Percentiles rank a stretch among this genome's conserved stretches.
phyloP scores from a whole-genome alignment of 2,797 vertebrate genomes.

The Tapirus indicus region DNA sequence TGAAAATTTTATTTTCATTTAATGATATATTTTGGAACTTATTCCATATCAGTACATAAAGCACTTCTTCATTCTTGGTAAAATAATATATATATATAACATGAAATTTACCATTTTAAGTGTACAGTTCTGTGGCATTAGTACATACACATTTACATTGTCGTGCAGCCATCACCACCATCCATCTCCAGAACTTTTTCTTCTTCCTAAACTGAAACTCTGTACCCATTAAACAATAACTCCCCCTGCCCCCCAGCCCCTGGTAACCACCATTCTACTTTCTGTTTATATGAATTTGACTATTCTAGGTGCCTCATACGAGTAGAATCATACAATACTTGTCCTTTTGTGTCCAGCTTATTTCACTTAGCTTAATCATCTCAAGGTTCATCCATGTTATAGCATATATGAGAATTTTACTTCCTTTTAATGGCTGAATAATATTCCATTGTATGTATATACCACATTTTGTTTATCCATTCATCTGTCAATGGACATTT shows the following conservation, averaged over 20 bases:
- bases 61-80: neutral
- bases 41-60: neutral
- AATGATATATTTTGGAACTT: neutral
- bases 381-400: neutral
- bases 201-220: neutral
- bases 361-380: neutral
- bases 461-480: neutral
- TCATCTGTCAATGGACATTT: neutral
- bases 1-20: neutral
- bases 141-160: neutral
- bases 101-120: neutral
- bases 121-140: neutral
- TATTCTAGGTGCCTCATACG: neutral
- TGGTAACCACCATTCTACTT: neutral
- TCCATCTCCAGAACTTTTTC: neutral
- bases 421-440: neutral
- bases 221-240: neutral
- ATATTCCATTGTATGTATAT: neutral
- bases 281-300: neutral
- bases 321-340: neutral
- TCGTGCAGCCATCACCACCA: fast-evolving
- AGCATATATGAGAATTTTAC: neutral
- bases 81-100: neutral
- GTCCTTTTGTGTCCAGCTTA: neutral
- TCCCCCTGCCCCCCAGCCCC: neutral